phyloP scores from a whole-genome alignment of 1,140 invertebrate species.

The Hyposmocoma kahamanoa region DNA sequence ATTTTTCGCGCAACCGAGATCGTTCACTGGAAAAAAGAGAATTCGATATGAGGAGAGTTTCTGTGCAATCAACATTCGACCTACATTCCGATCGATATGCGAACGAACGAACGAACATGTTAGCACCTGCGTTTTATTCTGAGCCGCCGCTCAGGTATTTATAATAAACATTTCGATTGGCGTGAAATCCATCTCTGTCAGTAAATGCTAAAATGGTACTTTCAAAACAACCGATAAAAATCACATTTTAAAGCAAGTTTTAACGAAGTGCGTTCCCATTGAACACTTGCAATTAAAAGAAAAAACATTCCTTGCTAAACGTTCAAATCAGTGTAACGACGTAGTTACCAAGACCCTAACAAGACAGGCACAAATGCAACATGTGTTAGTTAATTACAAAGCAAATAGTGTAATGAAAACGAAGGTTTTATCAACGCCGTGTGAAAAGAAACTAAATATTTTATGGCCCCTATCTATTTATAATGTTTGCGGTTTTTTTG shows the following conservation, averaged over 20 bases:
- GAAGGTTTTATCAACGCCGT: conserved; percentile 28
- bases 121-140: too few species aligned
- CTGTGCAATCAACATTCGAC: conserved; percentile 62
- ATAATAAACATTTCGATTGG: too few species aligned
- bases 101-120: too few species aligned
- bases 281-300: conserved; percentile 42
- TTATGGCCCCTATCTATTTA: too few species aligned
- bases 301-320: conserved; percentile 44
- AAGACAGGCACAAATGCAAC: conserved; percentile 29
- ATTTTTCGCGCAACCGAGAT: conserved; percentile 60
- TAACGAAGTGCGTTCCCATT: conserved; percentile 18
- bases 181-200: too few species aligned
- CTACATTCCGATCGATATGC: conserved; percentile 53
- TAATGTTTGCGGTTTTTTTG: too few species aligned
- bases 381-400: conserved; percentile 28
- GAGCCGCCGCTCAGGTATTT: too few species aligned
- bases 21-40: conserved; percentile 63
- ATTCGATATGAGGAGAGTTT: conserved; percentile 62
- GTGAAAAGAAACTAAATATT: too few species aligned
- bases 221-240: too few species aligned
- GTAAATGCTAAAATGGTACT: too few species aligned
- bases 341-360: conserved; percentile 60
- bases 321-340: conserved; percentile 53
- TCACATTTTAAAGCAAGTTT: conserved; percentile 17
- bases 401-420: conserved; percentile 32